Conservation (phyloP, 2,888 invertebrate genomes). For the Ophioninae sp. region DNA sequence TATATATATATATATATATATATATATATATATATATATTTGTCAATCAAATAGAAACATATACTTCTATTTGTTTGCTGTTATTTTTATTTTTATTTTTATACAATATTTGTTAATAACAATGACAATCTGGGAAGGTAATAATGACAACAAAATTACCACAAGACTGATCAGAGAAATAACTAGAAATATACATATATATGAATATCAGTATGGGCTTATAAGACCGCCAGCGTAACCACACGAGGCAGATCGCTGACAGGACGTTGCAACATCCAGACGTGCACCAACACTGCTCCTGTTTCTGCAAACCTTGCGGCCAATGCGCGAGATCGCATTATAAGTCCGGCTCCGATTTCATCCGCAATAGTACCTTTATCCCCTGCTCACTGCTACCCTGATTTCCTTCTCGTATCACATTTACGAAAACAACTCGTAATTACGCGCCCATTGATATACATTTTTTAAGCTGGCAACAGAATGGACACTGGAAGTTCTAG, state of each 20-base stretch:
- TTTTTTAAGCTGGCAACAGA: neutral
- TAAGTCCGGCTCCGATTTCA: neutral
- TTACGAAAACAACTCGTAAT: neutral
- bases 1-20: too few species aligned
- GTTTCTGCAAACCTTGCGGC: conserved; percentile 14
- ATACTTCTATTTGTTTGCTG: too few species aligned
- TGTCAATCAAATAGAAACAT: too few species aligned
- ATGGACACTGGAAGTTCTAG: neutral
- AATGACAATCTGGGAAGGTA: too few species aligned
- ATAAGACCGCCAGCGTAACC: conserved; percentile 2
- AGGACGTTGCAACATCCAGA: conserved; percentile 43
- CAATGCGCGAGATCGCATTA: conserved; percentile 1
- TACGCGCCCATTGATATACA: neutral
- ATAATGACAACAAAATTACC: too few species aligned
- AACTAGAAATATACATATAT: neutral
- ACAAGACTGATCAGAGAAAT: too few species aligned
- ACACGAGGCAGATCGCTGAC: conserved; percentile 44
- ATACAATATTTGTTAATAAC: too few species aligned
- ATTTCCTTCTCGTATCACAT: neutral
- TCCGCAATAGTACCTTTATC: neutral
- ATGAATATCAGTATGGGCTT: neutral
- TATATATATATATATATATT: neutral
- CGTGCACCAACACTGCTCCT: conserved; percentile 15
- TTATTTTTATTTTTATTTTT: too few species aligned
- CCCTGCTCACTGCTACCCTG: neutral